Evolutionary conservation across 2,888 invertebrate species (phyloP).

Genomic region (Aphidoletes aphidimyza): DNA sequence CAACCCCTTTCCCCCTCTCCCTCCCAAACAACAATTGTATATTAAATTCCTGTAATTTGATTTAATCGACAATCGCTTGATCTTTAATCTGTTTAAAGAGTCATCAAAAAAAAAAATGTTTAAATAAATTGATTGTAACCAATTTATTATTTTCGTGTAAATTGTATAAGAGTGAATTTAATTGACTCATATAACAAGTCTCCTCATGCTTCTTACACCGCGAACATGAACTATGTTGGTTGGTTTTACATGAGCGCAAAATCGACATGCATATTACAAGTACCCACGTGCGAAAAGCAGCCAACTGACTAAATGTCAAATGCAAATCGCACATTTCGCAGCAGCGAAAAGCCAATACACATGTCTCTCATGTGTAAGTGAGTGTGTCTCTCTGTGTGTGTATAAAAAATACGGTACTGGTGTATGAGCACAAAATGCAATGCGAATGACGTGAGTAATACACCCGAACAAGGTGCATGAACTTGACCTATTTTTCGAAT

Average conservation of each 20-base stretch:
- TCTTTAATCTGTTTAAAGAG: too few species aligned
- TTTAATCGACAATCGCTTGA: too few species aligned
- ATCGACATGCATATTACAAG: background rate
- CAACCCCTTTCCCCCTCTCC: too few species aligned
- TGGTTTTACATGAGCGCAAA: background rate
- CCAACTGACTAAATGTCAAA: background rate
- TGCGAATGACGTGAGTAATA: background rate
- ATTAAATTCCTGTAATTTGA: too few species aligned
- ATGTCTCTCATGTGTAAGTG: background rate
- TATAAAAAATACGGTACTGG: background rate
- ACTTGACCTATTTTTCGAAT: slow-evolving; percentile 56
- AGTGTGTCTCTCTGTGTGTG: background rate
- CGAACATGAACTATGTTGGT: background rate
- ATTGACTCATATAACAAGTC: too few species aligned
- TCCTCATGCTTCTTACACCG: too few species aligned
- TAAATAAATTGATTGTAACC: background rate
- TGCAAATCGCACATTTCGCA: slow-evolving; percentile 2
- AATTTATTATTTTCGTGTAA: too few species aligned
- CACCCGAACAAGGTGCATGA: slow-evolving; percentile 54
- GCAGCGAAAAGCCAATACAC: background rate
- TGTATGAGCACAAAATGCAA: background rate
- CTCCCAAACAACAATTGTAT: too few species aligned
- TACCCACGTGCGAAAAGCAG: slow-evolving; percentile 41
- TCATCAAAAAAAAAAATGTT: too few species aligned
- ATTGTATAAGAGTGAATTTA: too few species aligned